Conservation (phyloP, 2,113 vertebrate species). For the Potamarius usumacintae region DNA sequence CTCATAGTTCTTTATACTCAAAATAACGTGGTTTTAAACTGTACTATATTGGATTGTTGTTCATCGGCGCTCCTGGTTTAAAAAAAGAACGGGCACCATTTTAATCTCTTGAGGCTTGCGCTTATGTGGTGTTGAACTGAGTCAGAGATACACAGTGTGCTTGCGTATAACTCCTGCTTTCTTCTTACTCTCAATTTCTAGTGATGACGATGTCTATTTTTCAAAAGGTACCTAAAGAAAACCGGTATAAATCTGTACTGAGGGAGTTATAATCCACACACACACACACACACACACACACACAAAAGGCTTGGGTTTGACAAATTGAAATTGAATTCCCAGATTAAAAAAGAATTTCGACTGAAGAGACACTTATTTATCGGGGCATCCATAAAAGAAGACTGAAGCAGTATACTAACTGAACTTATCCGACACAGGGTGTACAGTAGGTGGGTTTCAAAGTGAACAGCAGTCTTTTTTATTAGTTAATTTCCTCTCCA, state of each 20-base stretch:
- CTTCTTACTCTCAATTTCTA: not conserved
- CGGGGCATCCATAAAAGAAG: not conserved
- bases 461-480: not conserved
- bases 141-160: not conserved
- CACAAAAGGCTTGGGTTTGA: not conserved
- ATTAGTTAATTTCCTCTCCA: slow-evolving; percentile 27
- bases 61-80: not conserved
- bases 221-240: slow-evolving; percentile 52
- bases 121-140: not conserved
- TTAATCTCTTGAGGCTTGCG: not conserved
- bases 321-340: not conserved
- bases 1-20: not conserved
- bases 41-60: not conserved
- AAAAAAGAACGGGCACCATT: not conserved
- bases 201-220: slow-evolving; percentile 55
- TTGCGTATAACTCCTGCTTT: not conserved
- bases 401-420: not conserved
- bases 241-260: slow-evolving; percentile 50
- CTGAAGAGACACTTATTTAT: not conserved
- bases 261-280: slow-evolving; percentile 14
- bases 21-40: not conserved
- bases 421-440: not conserved
- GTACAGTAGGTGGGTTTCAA: not conserved
- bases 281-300: not conserved
- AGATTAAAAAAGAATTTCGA: not conserved